Evolutionary conservation across 2,113 vertebrate species (phyloP), one percentile per base, ranked within the genome.

Genomic region (Pithys albifrons): DNA sequence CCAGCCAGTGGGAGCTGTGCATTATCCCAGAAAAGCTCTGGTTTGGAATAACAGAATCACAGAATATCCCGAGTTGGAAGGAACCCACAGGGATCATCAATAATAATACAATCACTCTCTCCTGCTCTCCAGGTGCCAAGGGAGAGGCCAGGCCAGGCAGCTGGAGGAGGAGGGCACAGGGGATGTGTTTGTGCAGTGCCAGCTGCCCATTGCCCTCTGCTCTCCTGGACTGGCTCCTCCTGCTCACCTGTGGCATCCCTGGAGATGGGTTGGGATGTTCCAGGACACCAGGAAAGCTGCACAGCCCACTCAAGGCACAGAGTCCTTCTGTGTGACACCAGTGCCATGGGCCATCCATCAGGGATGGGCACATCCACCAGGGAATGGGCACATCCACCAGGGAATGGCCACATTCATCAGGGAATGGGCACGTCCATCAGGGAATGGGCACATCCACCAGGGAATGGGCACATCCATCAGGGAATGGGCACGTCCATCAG

Each of bases 311-410:
- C 19, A 33, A 27, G 22, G 39, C 79, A 61, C 0, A 1, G 37
- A 65, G 23, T 48, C 76, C 67, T 65, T 69, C 72, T 61, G 6
- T 22, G 23, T 6, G 10, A 18, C 35, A 12, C 19, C 2, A 3
- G 22, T 49, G 51, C 7, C 0, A 0, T 19, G 73, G 51, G 55
- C 72, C 43, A n/a, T 29, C 22, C 48, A 9, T 0, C 1, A 3
- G 45, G 70, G 24, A 7, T 10, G 13, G 61, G 27, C 39, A 43
- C 39, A 64, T 43, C 39, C 41, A 41, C 14, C 41, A 41, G 41
- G 41, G 41, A 27, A 7, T 10, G 8, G 61, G 27, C 27, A 43
- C 27, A 64, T 43, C 39, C 41, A 41, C 14, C 41, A 41, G 41
- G 41, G 41, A 13, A 41, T 41, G 41, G 41, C 5, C 13, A 75